Base-by-base conservation (phyloP, 2,797 vertebrate genomes). In the Sebastolobus altivelis region DNA sequence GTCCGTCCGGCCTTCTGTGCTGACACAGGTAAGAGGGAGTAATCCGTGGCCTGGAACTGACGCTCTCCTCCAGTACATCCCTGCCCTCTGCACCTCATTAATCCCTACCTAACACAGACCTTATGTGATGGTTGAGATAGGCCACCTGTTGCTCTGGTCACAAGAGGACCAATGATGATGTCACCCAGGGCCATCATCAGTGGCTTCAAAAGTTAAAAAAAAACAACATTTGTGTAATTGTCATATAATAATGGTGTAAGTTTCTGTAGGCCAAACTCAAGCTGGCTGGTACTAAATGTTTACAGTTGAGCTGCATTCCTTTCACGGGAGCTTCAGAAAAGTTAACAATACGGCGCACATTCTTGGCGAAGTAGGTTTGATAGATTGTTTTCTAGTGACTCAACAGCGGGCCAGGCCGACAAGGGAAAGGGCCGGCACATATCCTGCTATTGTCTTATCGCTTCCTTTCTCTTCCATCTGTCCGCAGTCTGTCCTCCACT, bases 401-500 rank as follows among this genome's bases (percentile, higher is more conserved):
- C 87, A 90, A 84, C 43, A 4, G 65, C 46, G 11, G 43, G 74
- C 77, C 79, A 76, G 88, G 72, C 79, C 2, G 75, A 77, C 72
- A 33, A 72, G 74, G 83, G 90, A 85, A 91, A 90, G 84, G 78
- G 83, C 79, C 69, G 58, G 78, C 85, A 72, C 88, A 85, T 85
- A 92, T 93, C 92, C 92, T 92, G 89, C 89, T 63, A 92, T 94
- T 93, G 93, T 94, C 84, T 87, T 79, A 86, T 87, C 80, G 13
- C 73, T 91, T 93, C 93, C 93, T 89, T 92, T 94, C 87, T 75
- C 87, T 83, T 84, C 92, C 90, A 88, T 94, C 92, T 93, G 94
- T 93, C 90, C 76, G 77, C 89, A 87, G 87, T 5, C 33, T 84
- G 91, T 93, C 88, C 93, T 90, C 80, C 73, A 71, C 55, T 90